These are phyloP conservation scores for Apodemia duryi DNA, from an alignment of 2,888 invertebrate genomes.

Conservation along the genomic window DNA sequence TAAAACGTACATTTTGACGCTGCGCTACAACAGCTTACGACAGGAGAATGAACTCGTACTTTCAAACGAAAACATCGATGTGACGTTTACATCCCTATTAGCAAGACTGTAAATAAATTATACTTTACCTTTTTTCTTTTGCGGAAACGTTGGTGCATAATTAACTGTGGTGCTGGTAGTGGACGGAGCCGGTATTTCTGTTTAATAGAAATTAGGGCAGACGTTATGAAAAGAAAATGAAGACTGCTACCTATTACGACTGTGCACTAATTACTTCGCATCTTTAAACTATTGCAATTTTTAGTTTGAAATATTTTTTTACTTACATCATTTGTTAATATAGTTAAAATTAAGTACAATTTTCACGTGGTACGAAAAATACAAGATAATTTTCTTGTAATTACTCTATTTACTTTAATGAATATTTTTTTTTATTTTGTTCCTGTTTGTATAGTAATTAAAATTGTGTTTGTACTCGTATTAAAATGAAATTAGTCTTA, in stretches of 20 bases:
- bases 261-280: slow-evolving; percentile 9
- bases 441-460: too few relatives aligned
- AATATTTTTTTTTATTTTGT: too few relatives aligned
- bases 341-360: too few relatives aligned
- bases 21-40: too few relatives aligned
- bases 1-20: too few relatives aligned
- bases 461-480: too few relatives aligned
- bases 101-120: slow-evolving; percentile 19
- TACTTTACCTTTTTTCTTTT: slow-evolving; percentile 82
- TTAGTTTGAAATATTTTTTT: slow-evolving; percentile 17
- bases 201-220: slow-evolving; percentile 36
- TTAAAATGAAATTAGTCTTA: too few relatives aligned
- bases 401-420: too few relatives aligned
- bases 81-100: background rate
- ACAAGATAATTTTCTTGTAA: too few relatives aligned
- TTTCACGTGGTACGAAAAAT: too few relatives aligned
- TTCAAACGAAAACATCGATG: background rate
- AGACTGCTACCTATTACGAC: slow-evolving; percentile 25
- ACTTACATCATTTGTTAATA: too few relatives aligned
- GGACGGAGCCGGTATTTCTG: slow-evolving; percentile 93
- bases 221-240: slow-evolving; percentile 23
- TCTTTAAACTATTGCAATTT: slow-evolving; percentile 9
- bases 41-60: too few relatives aligned
- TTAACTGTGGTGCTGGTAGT: slow-evolving; percentile 81
- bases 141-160: slow-evolving; percentile 77